A percentile compares a stretch with the other conserved stretches of the same genome.
These are phyloP conservation scores for Lycophotia porphyrea DNA, from an alignment of 2,888 invertebrate genomes.

Conservation along the genomic window DNA sequence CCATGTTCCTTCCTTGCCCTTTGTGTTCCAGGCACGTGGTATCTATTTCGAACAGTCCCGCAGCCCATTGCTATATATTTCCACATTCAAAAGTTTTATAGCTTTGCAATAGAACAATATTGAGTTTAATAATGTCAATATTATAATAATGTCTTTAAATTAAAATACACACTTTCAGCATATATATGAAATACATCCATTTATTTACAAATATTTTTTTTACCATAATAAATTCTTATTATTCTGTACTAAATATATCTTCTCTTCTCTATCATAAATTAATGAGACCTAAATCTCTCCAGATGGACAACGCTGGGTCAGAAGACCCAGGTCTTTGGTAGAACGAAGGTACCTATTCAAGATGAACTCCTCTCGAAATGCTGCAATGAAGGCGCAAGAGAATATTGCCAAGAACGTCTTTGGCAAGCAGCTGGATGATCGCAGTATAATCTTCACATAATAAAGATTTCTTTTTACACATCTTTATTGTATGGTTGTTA, in stretches of 20 bases:
- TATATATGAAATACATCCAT: neutral
- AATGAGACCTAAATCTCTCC: neutral
- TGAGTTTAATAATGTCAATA: neutral
- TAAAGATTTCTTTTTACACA: neutral
- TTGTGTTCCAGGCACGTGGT: too few species aligned
- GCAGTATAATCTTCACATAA: neutral
- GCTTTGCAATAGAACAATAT: neutral
- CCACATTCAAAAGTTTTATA: neutral
- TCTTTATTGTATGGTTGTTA: neutral
- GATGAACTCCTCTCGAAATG: neutral
- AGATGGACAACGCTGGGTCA: neutral
- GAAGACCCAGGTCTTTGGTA: neutral
- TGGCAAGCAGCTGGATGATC: neutral
- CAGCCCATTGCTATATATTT: too few species aligned
- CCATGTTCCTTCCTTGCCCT: too few species aligned
- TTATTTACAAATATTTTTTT: constrained; percentile 17
- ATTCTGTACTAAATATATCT: neutral
- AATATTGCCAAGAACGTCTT: neutral
- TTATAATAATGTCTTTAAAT: neutral
- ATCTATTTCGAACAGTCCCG: too few species aligned
- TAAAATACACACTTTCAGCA: constrained; percentile 4
- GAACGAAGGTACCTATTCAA: neutral
- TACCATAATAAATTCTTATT: too few species aligned
- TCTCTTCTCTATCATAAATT: neutral
- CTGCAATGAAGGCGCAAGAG: neutral